These are phyloP conservation scores for Drosophila fulvimacula DNA, from an alignment of 2,888 invertebrate genomes.

Conservation along the genomic window DNA sequence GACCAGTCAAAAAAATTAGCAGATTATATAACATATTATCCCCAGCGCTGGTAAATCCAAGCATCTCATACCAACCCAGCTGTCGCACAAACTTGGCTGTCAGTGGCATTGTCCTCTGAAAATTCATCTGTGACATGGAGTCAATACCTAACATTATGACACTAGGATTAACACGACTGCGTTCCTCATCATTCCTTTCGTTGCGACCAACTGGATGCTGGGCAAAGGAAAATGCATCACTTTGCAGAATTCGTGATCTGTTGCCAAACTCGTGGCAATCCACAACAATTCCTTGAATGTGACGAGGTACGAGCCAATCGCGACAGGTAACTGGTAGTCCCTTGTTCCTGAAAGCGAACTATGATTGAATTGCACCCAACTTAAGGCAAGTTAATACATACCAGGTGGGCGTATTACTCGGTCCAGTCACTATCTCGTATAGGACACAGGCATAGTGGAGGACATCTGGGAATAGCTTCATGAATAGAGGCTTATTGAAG, in stretches of 20 bases:
- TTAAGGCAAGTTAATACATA: neutral
- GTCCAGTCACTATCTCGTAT: constrained; percentile 48
- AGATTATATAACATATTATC: constrained; percentile 95
- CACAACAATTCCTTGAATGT: constrained; percentile 60
- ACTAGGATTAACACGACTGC: constrained; percentile 85
- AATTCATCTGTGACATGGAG: constrained; percentile 86
- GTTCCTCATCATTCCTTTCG: constrained; percentile 18
- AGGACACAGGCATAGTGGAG: constrained; percentile 65
- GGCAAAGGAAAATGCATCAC: constrained; percentile 86
- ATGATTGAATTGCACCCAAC: neutral
- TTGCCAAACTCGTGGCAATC: constrained; percentile 81
- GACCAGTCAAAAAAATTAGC: constrained; percentile 91
- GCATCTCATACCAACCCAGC: constrained; percentile 88
- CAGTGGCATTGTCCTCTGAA: constrained; percentile 89
- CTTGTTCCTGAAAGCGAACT: constrained; percentile 6
- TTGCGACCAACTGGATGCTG: constrained; percentile 80
- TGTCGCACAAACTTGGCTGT: constrained; percentile 88
- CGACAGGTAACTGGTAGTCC: neutral
- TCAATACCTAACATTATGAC: constrained; percentile 91
- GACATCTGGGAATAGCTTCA: constrained; percentile 20
- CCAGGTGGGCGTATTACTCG: neutral
- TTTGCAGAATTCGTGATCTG: constrained; percentile 51
- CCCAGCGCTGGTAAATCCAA: constrained; percentile 90
- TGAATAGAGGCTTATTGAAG: constrained; percentile 30
- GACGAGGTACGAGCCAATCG: constrained; percentile 45